These are phyloP conservation scores for Eupeodes corollae DNA, from an alignment of 1,140 invertebrate genomes.

Conservation along the genomic window DNA sequence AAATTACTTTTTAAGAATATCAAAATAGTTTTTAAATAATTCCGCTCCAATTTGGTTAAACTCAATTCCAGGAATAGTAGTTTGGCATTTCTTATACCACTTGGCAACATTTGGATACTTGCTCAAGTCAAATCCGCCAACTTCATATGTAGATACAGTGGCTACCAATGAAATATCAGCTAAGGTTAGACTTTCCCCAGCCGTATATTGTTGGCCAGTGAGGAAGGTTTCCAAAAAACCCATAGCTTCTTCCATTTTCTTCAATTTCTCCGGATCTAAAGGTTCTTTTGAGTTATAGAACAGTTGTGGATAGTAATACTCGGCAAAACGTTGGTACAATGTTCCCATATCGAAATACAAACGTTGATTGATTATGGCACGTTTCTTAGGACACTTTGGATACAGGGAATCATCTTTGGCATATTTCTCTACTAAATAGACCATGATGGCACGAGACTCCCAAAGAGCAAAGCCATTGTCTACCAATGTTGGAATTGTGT, in stretches of 20 bases:
- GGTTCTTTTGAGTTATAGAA: constrained; percentile 53
- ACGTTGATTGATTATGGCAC: constrained; percentile 59
- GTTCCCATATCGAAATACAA: constrained; percentile 63
- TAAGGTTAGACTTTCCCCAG: constrained; percentile 56
- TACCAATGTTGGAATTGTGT: constrained; percentile 54
- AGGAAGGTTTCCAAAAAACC: constrained; percentile 56
- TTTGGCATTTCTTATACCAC: constrained; percentile 60
- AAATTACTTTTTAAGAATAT: too few species aligned
- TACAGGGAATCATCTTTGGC: constrained; percentile 56
- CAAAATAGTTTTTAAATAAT: constrained; percentile 41
- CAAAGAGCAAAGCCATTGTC: constrained; percentile 53
- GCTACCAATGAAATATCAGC: constrained; percentile 55
- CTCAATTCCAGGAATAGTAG: constrained; percentile 58
- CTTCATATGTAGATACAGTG: constrained; percentile 53
- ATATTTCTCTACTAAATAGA: constrained; percentile 58
- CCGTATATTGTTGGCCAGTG: constrained; percentile 50
- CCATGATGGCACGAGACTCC: constrained; percentile 62
- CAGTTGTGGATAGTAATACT: constrained; percentile 58
- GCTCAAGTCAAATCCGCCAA: constrained; percentile 50
- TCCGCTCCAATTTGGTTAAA: constrained; percentile 50
- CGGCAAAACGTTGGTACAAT: constrained; percentile 49
- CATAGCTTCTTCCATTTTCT: constrained; percentile 50
- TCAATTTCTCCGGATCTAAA: constrained; percentile 50
- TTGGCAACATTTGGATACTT: constrained; percentile 54
- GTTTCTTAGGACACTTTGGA: constrained; percentile 52